These are phyloP conservation scores for Odocoileus virginianus DNA, from an alignment of 2,113 vertebrate species.

Conservation along the genomic window DNA sequence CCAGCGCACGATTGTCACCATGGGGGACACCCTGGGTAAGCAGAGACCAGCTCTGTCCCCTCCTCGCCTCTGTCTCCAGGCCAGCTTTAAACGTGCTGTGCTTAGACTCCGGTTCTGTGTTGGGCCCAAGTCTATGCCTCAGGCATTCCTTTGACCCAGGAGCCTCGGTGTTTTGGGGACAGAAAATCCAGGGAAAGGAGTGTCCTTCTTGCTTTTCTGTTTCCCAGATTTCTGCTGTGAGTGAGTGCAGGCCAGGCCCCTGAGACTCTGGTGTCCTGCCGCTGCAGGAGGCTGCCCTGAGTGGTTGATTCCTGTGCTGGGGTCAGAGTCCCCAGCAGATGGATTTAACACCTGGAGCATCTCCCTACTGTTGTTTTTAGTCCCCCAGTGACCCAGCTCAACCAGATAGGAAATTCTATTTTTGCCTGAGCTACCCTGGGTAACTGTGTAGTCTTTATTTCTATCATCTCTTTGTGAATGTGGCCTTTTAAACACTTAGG, in stretches of 20 bases:
- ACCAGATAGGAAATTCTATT: not conserved
- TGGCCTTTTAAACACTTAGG: not conserved
- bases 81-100: not conserved
- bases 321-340: not conserved
- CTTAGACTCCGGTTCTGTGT: not conserved
- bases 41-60: accelerated
- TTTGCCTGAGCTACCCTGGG: not conserved
- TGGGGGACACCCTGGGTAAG: conserved; percentile 93
- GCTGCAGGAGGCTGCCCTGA: too few relatives aligned
- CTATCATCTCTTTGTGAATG: not conserved
- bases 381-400: not conserved
- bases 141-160: not conserved
- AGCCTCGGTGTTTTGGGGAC: not conserved
- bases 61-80: not conserved
- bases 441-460: not conserved
- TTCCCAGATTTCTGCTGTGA: not conserved
- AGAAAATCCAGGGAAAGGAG: not conserved
- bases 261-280: accelerated
- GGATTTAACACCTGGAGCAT: not conserved
- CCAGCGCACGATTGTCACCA: conserved; percentile 82
- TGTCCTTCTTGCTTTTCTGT: not conserved
- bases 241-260: not conserved
- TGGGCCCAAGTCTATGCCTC: not conserved
- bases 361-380: accelerated
- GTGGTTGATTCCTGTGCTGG: too few relatives aligned